Evolutionary conservation across 2,113 vertebrate species (phyloP).

Genomic region (Sapajus apella): DNA sequence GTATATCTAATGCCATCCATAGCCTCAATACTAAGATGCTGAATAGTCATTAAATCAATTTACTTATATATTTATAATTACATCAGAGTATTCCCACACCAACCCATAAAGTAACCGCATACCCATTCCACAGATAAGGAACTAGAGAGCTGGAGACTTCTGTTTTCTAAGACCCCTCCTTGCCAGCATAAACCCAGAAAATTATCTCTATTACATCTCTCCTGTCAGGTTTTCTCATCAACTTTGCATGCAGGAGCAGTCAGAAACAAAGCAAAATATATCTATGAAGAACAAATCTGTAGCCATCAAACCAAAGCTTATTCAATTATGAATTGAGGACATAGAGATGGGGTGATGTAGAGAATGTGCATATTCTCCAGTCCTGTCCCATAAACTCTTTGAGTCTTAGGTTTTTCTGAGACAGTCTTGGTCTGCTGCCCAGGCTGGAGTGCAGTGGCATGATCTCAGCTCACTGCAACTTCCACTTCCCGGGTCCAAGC

Average conservation of each 20-base stretch:
- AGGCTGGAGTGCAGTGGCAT: too few relatives aligned
- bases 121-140: neutral
- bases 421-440: too few relatives aligned
- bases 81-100: neutral
- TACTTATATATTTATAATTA: neutral
- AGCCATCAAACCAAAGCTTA: neutral
- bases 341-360: neutral
- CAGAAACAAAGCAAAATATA: neutral
- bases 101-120: neutral
- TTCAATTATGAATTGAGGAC: neutral
- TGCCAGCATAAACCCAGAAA: neutral
- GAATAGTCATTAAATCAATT: neutral
- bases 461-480: too few relatives aligned
- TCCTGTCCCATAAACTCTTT: neutral
- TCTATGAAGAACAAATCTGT: neutral
- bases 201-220: neutral
- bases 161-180: neutral
- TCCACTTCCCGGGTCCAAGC: too few relatives aligned
- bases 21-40: neutral
- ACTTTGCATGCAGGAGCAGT: neutral
- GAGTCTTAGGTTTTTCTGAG: neutral
- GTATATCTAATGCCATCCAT: neutral
- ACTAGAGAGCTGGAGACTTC: neutral
- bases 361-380: neutral
- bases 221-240: neutral